phyloP scores from a whole-genome alignment of 2,797 vertebrate species.

The Anomalospiza imberbis region DNA sequence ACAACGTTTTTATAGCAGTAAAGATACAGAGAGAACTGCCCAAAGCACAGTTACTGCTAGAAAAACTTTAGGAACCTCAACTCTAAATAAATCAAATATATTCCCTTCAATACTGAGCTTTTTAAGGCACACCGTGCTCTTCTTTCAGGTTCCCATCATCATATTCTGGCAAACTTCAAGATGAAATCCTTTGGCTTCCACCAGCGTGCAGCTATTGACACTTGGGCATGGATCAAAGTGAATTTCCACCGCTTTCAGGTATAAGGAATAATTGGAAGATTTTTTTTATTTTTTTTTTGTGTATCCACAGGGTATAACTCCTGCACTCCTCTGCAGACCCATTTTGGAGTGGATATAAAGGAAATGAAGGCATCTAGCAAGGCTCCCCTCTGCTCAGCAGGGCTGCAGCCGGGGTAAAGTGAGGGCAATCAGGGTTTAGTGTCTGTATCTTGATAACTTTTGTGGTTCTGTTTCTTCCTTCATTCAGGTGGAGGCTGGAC shows the following conservation, averaged over 20 bases:
- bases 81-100: neutral
- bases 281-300: neutral
- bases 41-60: neutral
- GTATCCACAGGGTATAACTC: neutral
- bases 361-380: neutral
- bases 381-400: neutral
- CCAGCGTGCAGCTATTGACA: neutral
- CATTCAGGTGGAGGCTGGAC: neutral
- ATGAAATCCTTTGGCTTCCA: neutral
- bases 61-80: neutral
- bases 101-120: neutral
- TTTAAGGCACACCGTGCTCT: neutral
- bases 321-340: neutral
- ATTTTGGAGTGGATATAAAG: neutral
- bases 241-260: neutral
- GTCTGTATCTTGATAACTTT: fast-evolving
- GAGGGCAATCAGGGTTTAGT: neutral
- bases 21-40: neutral
- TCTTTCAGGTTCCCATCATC: neutral
- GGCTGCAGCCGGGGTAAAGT: neutral
- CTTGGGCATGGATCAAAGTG: neutral
- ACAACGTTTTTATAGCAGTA: neutral
- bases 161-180: neutral
- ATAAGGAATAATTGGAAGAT: neutral
- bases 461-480: neutral